Conservation (phyloP, 2,113 vertebrate species). For the Tursiops truncatus region DNA sequence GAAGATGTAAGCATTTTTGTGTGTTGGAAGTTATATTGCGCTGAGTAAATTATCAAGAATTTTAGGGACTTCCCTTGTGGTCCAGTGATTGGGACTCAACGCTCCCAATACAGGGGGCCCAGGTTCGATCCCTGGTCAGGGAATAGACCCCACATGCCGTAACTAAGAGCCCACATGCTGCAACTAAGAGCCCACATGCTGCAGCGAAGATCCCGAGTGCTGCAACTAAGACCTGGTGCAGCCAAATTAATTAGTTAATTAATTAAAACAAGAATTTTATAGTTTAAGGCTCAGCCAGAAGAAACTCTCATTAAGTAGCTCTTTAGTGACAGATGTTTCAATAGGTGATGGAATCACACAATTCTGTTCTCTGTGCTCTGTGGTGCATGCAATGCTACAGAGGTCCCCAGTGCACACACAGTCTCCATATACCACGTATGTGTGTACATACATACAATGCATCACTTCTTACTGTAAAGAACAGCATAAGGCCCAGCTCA, state of each 20-base stretch:
- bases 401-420: slow-evolving; percentile 77
- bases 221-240: too few species aligned
- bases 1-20: slow-evolving; percentile 53
- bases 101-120: too few species aligned
- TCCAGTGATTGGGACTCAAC: too few species aligned
- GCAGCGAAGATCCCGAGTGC: too few species aligned
- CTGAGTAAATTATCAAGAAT: slow-evolving; percentile 44
- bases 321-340: slow-evolving; percentile 79
- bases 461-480: slow-evolving; percentile 82
- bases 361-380: neutral
- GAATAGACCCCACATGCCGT: too few species aligned
- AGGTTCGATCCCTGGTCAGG: too few species aligned
- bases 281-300: slow-evolving; percentile 63
- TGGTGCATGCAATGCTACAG: neutral
- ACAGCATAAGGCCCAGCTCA: slow-evolving; percentile 81
- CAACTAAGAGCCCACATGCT: too few species aligned
- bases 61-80: neutral
- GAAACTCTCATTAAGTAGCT: slow-evolving; percentile 71
- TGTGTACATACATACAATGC: slow-evolving; percentile 42
- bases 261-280: neutral
- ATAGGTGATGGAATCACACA: slow-evolving; percentile 67
- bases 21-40: slow-evolving; percentile 61
- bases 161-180: too few species aligned
- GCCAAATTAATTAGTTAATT: too few species aligned
- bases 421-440: slow-evolving; percentile 50